phyloP scores from a whole-genome alignment of 2,888 invertebrate genomes.

The Coelogynopora nodosa region DNA sequence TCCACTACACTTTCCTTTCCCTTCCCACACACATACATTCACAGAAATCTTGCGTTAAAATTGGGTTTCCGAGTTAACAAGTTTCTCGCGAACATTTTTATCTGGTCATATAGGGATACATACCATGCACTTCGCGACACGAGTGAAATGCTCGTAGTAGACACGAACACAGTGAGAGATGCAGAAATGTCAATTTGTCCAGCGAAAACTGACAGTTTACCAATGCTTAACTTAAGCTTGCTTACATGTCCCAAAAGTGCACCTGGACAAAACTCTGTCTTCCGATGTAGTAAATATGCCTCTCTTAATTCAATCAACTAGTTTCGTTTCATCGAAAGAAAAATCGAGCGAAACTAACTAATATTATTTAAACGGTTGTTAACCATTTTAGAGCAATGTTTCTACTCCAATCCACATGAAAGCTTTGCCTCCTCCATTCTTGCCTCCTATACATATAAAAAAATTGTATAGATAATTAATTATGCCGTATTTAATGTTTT shows the following conservation, averaged over 20 bases:
- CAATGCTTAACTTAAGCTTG: not conserved
- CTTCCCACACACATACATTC: not conserved
- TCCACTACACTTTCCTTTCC: not conserved
- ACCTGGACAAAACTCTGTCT: not conserved
- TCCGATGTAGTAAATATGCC: not conserved
- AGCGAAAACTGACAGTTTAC: conserved; percentile 10
- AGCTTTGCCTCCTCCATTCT: not conserved
- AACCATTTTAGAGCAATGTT: not conserved
- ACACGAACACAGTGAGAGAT: not conserved
- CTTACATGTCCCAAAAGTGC: conserved; percentile 18
- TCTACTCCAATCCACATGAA: not conserved
- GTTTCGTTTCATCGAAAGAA: not conserved
- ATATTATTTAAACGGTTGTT: not conserved
- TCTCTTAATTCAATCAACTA: not conserved
- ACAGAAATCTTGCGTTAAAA: not conserved
- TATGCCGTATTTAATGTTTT: not conserved
- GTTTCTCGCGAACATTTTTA: conserved; percentile 13
- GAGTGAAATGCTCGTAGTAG: conserved; percentile 5
- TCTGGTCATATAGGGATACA: not conserved
- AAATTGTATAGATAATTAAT: not conserved
- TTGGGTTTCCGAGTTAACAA: conserved; percentile 6
- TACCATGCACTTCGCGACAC: not conserved
- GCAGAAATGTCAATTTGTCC: conserved; percentile 10
- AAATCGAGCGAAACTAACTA: not conserved
- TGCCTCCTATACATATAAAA: not conserved